Evolutionary conservation across 1,140 invertebrate genomes (phyloP).

Genomic region (Anoplophora glabripennis): DNA sequence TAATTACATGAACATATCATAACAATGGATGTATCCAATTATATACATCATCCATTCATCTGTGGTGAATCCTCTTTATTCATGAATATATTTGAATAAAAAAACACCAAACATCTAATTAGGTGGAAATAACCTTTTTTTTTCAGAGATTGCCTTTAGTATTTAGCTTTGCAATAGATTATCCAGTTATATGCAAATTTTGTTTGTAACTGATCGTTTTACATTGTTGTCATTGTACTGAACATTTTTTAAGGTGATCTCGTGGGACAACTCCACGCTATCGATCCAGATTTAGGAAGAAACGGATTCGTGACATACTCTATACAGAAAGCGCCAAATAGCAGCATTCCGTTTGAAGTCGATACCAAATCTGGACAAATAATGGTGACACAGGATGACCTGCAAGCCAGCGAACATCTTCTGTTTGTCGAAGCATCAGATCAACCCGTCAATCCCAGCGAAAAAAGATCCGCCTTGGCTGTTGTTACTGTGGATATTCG

Average conservation of each 20-base stretch:
- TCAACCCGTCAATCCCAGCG: constrained; percentile 76
- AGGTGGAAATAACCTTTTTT: too few relatives aligned
- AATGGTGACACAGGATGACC: constrained; percentile 63
- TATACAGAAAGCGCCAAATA: constrained; percentile 67
- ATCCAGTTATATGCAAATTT: too few relatives aligned
- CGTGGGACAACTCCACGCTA: constrained; percentile 72
- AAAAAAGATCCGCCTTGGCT: constrained; percentile 75
- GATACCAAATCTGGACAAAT: constrained; percentile 69
- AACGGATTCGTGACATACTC: constrained; percentile 79
- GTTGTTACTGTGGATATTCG: constrained; percentile 74
- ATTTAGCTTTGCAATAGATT: too few relatives aligned
- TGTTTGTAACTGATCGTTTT: too few relatives aligned
- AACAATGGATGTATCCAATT: too few relatives aligned
- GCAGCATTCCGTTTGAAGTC: constrained; percentile 66
- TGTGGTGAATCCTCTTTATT: too few relatives aligned
- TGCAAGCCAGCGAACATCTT: constrained; percentile 67
- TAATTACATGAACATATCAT: too few relatives aligned
- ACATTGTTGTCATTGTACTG: too few relatives aligned
- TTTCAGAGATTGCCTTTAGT: too few relatives aligned
- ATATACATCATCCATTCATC: too few relatives aligned
- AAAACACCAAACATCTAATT: too few relatives aligned
- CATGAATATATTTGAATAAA: too few relatives aligned
- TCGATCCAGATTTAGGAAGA: constrained; percentile 75
- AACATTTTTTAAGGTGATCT: constrained; percentile 37
- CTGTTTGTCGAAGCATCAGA: constrained; percentile 80